Conservation (phyloP, 2,797 vertebrate species). For the Megaceryle alcyon region DNA sequence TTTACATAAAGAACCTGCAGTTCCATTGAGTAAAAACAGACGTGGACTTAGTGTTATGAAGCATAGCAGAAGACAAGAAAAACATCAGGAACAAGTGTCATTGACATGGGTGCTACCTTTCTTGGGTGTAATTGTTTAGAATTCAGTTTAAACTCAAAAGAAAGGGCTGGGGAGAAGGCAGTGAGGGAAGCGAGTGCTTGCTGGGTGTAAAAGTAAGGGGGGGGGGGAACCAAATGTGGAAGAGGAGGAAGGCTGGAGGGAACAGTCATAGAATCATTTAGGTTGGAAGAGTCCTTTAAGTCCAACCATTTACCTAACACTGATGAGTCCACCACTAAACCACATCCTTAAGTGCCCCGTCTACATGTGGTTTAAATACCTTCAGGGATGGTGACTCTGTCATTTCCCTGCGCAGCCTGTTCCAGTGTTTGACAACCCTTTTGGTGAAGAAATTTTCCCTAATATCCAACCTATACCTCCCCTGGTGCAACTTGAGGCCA, state of each 20-base stretch:
- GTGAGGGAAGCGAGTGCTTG: background rate
- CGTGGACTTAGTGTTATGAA: background rate
- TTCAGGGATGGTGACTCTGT: background rate
- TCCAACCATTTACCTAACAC: too few relatives aligned
- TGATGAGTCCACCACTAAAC: background rate
- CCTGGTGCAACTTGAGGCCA: background rate
- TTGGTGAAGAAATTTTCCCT: background rate
- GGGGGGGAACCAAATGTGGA: background rate
- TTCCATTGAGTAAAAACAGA: background rate
- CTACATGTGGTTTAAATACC: background rate
- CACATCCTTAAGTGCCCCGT: too few relatives aligned
- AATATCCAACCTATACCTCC: background rate
- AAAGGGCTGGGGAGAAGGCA: background rate
- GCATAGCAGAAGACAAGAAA: background rate
- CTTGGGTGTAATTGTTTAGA: background rate
- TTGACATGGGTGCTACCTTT: background rate
- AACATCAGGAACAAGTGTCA: background rate
- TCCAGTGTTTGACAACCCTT: background rate
- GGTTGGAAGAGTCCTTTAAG: too few relatives aligned
- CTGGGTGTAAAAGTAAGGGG: background rate
- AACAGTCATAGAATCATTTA: background rate
- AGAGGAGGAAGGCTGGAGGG: background rate
- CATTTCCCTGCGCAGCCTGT: background rate
- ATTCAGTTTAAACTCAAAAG: background rate
- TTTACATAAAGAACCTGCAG: background rate